Evolutionary conservation across 2,888 invertebrate genomes (phyloP).

Genomic region (Drosophila colorata): DNA sequence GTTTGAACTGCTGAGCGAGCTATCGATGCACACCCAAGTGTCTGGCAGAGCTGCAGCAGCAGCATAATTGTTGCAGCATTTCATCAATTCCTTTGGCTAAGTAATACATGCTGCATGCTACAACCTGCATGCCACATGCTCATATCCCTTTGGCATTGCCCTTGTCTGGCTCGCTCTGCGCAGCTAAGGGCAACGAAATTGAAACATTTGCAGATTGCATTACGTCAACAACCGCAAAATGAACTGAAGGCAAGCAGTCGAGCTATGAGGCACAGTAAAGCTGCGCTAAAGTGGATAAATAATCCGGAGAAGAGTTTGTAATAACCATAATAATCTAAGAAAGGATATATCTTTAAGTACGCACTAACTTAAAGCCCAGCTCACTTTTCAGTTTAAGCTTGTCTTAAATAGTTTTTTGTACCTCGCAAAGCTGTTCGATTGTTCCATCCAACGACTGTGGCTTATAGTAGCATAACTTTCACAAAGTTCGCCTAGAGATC

Average conservation of each 20-base stretch:
- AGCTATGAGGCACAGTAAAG: slow-evolving; percentile 38
- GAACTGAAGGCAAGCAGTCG: slow-evolving; percentile 3
- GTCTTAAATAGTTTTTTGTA: background rate
- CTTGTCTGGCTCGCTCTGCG: slow-evolving; percentile 2
- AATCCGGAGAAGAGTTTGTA: too few species aligned
- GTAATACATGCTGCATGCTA: slow-evolving; percentile 17
- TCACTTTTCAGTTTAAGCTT: background rate
- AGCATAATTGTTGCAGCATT: slow-evolving; percentile 60
- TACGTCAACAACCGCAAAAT: slow-evolving; percentile 51
- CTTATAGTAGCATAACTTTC: slow-evolving; percentile 39
- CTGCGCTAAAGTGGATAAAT: slow-evolving; percentile 20
- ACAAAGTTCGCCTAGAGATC: slow-evolving; percentile 54
- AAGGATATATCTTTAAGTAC: background rate
- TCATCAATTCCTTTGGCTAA: slow-evolving; percentile 48
- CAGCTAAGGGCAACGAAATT: slow-evolving; percentile 28
- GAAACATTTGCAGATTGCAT: slow-evolving; percentile 65
- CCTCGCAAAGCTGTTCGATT: slow-evolving; percentile 9
- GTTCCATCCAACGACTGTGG: slow-evolving; percentile 12
- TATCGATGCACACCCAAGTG: slow-evolving; percentile 1
- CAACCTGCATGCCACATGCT: slow-evolving; percentile 16
- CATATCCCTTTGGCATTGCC: slow-evolving; percentile 2
- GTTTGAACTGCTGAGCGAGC: slow-evolving; percentile 8
- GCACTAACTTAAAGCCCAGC: background rate
- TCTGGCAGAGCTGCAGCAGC: background rate
- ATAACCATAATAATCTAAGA: background rate